Conservation (phyloP, 2,797 vertebrate species). For the Cygnus olor region DNA sequence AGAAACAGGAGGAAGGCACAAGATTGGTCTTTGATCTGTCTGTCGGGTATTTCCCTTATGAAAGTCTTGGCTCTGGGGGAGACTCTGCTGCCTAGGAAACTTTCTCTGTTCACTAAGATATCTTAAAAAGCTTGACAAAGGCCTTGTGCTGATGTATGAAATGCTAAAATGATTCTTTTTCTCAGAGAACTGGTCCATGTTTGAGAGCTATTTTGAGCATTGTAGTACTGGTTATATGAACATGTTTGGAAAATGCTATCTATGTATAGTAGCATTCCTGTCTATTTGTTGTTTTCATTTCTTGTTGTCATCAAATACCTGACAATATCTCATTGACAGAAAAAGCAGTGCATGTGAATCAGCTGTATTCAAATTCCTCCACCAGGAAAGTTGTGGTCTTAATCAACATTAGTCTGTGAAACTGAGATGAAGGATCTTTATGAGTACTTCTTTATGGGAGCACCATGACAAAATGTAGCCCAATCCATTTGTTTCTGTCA, state of each 20-base stretch:
- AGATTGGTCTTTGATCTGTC: neutral
- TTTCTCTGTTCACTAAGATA: neutral
- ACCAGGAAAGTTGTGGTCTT: neutral
- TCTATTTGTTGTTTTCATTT: neutral
- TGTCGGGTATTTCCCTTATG: neutral
- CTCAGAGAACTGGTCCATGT: neutral
- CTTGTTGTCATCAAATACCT: neutral
- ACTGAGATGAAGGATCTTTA: neutral
- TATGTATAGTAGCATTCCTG: neutral
- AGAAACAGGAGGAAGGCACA: neutral
- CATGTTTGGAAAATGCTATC: neutral
- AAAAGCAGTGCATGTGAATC: neutral
- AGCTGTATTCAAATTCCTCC: neutral
- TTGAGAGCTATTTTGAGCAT: neutral
- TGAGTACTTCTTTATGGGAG: neutral
- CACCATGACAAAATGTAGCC: neutral
- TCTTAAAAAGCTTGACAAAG: neutral
- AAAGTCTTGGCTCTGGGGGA: neutral
- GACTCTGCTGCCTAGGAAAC: neutral
- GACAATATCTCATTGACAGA: neutral
- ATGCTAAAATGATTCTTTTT: neutral
- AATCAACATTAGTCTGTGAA: neutral
- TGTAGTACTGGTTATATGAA: neutral
- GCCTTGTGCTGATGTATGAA: constrained; percentile 9
- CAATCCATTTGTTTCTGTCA: neutral